These are phyloP conservation scores for Butorides virescens DNA, from an alignment of 2,113 vertebrate genomes.

Conservation along the genomic window DNA sequence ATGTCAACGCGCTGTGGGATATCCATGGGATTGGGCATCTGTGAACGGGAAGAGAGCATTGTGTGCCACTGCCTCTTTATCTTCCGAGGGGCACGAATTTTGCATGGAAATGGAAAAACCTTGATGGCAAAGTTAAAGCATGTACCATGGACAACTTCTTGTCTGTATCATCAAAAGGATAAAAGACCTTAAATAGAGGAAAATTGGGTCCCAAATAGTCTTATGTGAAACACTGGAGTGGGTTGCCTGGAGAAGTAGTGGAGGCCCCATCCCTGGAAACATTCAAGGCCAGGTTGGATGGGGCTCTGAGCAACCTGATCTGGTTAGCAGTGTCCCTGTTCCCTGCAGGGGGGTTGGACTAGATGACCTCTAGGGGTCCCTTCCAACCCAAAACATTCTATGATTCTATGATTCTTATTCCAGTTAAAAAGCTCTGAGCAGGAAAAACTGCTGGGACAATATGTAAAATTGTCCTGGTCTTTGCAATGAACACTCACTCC, in stretches of 20 bases:
- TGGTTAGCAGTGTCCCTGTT: no score
- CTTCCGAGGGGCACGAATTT: not conserved
- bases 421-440: not conserved
- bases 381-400: no score
- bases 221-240: no score
- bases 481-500: not conserved
- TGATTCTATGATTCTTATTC: not conserved
- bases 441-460: not conserved
- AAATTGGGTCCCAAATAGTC: not conserved
- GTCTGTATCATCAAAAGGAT: not conserved
- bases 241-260: no score
- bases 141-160: not conserved
- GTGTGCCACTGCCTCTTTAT: not conserved
- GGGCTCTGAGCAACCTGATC: no score
- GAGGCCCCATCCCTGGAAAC: no score
- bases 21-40: not conserved
- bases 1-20: not conserved
- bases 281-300: no score
- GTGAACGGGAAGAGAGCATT: not conserved
- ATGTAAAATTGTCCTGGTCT: not conserved
- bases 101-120: not conserved
- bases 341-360: no score
- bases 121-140: not conserved
- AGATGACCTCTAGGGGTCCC: no score
- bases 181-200: not conserved